Percentiles rank a stretch among this genome's conserved stretches.
These are phyloP conservation scores for Brachyistius frenatus DNA, from an alignment of 2,113 vertebrate genomes.

Conservation along the genomic window DNA sequence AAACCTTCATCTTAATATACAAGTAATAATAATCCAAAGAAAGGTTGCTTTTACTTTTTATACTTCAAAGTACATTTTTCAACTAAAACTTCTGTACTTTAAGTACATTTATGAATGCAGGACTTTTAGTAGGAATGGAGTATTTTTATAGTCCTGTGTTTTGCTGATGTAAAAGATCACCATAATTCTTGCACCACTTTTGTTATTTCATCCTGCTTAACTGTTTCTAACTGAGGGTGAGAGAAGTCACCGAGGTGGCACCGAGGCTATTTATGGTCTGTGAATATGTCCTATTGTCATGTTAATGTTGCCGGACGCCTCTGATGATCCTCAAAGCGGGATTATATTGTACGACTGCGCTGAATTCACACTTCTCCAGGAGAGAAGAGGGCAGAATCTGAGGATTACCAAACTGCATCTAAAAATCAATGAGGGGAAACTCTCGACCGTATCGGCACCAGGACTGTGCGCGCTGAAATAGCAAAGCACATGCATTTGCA, in stretches of 20 bases:
- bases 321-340: slow-evolving; percentile 63
- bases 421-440: slow-evolving; percentile 65
- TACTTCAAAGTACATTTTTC: not conserved
- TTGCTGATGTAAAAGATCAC: not conserved
- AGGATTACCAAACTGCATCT: slow-evolving; percentile 73
- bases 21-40: not conserved
- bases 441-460: slow-evolving; percentile 56
- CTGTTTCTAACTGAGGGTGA: slow-evolving; percentile 3
- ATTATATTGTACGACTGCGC: slow-evolving; percentile 62
- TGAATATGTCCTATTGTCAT: slow-evolving; percentile 66
- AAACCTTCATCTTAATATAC: no score
- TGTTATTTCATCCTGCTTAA: slow-evolving; percentile 16
- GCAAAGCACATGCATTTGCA: slow-evolving; percentile 56
- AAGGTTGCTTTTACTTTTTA: not conserved
- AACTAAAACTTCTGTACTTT: not conserved
- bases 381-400: slow-evolving; percentile 48
- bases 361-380: slow-evolving; percentile 66
- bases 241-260: slow-evolving; percentile 44
- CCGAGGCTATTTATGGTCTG: slow-evolving; percentile 48
- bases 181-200: not conserved
- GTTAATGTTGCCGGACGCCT: slow-evolving; percentile 63
- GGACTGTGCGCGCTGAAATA: slow-evolving; percentile 23
- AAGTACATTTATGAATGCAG: not conserved
- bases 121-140: not conserved
- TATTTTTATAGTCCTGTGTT: not conserved